Percentiles rank a stretch among this genome's conserved stretches.
These are phyloP conservation scores for Atrichornis clamosus DNA, from an alignment of 2,113 vertebrate species.

Conservation along the genomic window DNA sequence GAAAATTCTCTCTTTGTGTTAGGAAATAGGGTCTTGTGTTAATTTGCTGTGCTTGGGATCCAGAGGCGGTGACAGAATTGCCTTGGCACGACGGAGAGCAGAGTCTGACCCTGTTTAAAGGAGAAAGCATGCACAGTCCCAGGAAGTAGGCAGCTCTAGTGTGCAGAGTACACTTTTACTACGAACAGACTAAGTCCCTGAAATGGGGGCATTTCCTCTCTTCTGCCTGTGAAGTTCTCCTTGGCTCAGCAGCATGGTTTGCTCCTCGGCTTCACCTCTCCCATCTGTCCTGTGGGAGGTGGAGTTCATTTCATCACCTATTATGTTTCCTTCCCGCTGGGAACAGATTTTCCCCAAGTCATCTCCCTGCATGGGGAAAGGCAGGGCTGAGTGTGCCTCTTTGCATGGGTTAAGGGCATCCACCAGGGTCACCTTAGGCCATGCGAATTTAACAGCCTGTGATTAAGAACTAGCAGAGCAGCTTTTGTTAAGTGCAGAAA, in stretches of 20 bases:
- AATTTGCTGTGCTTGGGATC: neutral
- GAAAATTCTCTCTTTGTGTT: neutral
- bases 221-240: neutral
- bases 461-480: constrained; percentile 24
- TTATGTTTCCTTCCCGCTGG: constrained; percentile 50
- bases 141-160: constrained; percentile 16
- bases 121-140: neutral
- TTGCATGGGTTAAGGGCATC: constrained; percentile 35
- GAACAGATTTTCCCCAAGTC: constrained; percentile 44
- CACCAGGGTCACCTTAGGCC: constrained; percentile 54
- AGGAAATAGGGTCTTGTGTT: neutral
- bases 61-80: neutral
- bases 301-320: constrained; percentile 48
- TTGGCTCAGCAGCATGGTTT: neutral
- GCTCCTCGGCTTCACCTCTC: constrained; percentile 40
- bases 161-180: constrained; percentile 41
- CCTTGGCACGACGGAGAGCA: neutral
- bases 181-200: neutral
- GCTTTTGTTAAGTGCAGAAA: neutral
- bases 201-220: constrained; percentile 47
- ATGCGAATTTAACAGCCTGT: constrained; percentile 28
- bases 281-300: constrained; percentile 58
- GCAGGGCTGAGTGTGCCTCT: neutral
- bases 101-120: neutral
- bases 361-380: neutral